These are phyloP conservation scores for Brenthis ino DNA, from an alignment of 2,888 invertebrate species.

Conservation along the genomic window DNA sequence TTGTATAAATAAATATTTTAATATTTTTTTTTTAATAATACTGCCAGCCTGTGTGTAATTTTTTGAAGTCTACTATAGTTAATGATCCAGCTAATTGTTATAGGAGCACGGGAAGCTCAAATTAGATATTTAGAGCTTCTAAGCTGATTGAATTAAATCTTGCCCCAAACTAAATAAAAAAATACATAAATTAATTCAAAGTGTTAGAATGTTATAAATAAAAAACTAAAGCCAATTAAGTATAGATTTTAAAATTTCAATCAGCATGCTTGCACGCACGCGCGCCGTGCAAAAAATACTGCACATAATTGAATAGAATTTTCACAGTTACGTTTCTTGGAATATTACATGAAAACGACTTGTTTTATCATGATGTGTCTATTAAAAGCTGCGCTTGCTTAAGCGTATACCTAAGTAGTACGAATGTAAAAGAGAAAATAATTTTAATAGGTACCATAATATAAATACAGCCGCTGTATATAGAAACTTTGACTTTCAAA, in stretches of 20 bases:
- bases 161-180: no score
- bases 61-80: no score
- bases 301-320: slow-evolving; percentile 1
- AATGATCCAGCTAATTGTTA: no score
- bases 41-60: neutral
- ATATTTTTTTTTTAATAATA: neutral
- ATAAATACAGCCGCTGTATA: no score
- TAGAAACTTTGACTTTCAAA: no score
- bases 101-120: no score
- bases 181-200: no score
- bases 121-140: no score
- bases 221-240: neutral
- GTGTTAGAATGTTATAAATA: neutral
- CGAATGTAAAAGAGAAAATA: neutral
- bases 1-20: neutral
- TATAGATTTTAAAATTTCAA: neutral
- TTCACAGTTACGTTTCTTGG: slow-evolving; percentile 3
- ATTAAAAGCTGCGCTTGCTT: neutral
- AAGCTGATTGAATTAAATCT: no score
- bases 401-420: neutral
- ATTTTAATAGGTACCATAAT: no score
- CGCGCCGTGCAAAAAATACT: neutral
- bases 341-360: neutral
- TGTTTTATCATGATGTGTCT: neutral
- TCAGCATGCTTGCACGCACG: neutral